Percentiles rank a stretch among this genome's conserved stretches.
Conservation (phyloP, 2,797 vertebrate species). For the Epinephelus awoara region DNA sequence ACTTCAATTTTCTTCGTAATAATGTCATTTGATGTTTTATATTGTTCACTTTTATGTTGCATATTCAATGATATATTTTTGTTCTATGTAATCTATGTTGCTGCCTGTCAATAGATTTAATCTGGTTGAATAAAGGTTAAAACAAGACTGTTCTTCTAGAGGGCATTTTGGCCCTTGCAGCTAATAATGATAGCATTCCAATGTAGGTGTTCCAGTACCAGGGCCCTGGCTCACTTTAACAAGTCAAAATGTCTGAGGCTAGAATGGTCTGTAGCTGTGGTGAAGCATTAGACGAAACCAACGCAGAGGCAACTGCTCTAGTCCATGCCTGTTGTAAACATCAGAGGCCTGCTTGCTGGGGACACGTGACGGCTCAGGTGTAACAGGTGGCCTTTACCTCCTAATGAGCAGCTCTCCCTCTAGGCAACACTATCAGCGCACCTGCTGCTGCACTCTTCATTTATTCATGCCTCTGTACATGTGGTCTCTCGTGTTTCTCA, state of each 20-base stretch:
- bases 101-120: too few species aligned
- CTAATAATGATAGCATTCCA: not conserved
- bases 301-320: conserved; percentile 9
- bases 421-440: conserved; percentile 82
- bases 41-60: too few species aligned
- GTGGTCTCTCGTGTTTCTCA: conserved; percentile 77
- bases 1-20: too few species aligned
- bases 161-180: not conserved
- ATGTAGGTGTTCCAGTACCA: not conserved
- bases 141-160: not conserved
- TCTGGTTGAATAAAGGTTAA: too few species aligned
- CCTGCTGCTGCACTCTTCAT: conserved; percentile 83
- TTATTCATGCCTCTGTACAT: conserved; percentile 80
- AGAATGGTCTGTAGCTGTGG: not conserved
- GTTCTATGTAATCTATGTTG: too few species aligned
- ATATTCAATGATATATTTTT: too few species aligned
- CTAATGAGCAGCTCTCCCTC: conserved; percentile 80
- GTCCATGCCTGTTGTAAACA: conserved; percentile 52
- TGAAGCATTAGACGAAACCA: conserved; percentile 23
- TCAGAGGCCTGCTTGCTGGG: conserved; percentile 42
- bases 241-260: not conserved
- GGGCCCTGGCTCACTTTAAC: not conserved
- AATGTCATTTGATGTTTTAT: too few species aligned
- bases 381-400: conserved; percentile 84
- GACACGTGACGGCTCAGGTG: conserved; percentile 71